Base-by-base conservation (phyloP, 2,113 vertebrate species). In the Salvelinus alpinus region DNA sequence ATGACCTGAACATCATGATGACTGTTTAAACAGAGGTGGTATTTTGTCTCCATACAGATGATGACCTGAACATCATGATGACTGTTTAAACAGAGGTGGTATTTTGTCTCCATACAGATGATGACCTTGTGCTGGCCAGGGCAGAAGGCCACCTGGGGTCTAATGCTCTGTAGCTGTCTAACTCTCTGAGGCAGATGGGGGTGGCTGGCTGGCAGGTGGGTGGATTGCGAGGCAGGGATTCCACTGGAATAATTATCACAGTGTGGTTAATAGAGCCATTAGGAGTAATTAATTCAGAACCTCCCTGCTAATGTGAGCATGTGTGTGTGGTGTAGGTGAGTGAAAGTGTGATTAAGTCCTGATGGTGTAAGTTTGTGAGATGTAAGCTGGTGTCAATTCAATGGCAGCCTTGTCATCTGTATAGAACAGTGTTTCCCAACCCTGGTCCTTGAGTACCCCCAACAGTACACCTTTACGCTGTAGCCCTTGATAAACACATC, bases 211-310 rank as follows among this genome's bases (percentile, higher is more conserved):
- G 0, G 20, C 24, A 29, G 0, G 86, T 87, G 85, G 80, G 82
- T 75, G 80, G 75, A 76, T 72, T 78, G 72, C 79, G 81, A 78
- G 73, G 80, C 78, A 71, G 79, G 78, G 82, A 84, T 83, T 88
- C 82, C 83, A 44, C 82, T 73, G 83, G 84, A 83, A 90, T 91
- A 84, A 90, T 91, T 86, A 87, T 82, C 84, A 82, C 84, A 74
- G 78, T 67, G 82, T 24, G 76, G 73, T 84, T 88, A 88, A 88
- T 84, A 76, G 88, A 89, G 87, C 79, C 85, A 92, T 92, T 88
- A 91, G 82, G 77, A 87, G 81, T 87, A 83, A 92, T 92, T 88
- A 91, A 90, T 84, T 76, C 87, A 86, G 85, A 81, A 66, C 78
- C 73, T 79, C 75, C 72, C 86, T 67, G 79, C 70, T 76, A 79